A percentile compares a stretch with the other conserved stretches of the same genome.
phyloP scores from a whole-genome alignment of 2,113 vertebrate genomes.

The Passer domesticus region DNA sequence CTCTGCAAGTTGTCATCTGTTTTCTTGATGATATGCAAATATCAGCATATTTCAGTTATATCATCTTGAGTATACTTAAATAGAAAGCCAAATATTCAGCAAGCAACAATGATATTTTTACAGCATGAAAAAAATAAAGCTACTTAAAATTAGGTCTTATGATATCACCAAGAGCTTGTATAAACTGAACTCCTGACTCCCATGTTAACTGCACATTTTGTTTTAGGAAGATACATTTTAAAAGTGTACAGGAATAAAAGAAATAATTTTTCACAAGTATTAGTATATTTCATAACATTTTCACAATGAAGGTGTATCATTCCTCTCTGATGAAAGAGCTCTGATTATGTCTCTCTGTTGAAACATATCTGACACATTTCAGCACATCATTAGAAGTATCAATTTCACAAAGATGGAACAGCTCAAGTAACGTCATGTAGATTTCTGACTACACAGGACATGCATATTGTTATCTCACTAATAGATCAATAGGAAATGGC shows the following conservation, averaged over 20 bases:
- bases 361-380: neutral
- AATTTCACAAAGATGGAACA: neutral
- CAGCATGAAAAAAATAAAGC: neutral
- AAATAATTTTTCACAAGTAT: neutral
- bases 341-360: neutral
- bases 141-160: neutral
- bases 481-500: neutral
- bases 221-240: neutral
- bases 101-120: neutral
- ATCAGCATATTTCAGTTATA: neutral
- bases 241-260: neutral
- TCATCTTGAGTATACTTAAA: neutral
- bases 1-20: neutral
- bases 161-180: neutral
- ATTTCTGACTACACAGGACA: neutral
- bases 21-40: neutral
- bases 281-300: neutral
- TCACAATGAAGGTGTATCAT: neutral
- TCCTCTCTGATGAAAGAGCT: neutral
- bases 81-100: neutral
- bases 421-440: neutral
- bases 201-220: neutral
- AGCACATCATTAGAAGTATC: neutral
- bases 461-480: neutral
- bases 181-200: neutral